Percentiles rank a stretch among this genome's conserved stretches.
Evolutionary conservation across 2,888 invertebrate species (phyloP).

Genomic region (Caenorhabditis angaria): DNA sequence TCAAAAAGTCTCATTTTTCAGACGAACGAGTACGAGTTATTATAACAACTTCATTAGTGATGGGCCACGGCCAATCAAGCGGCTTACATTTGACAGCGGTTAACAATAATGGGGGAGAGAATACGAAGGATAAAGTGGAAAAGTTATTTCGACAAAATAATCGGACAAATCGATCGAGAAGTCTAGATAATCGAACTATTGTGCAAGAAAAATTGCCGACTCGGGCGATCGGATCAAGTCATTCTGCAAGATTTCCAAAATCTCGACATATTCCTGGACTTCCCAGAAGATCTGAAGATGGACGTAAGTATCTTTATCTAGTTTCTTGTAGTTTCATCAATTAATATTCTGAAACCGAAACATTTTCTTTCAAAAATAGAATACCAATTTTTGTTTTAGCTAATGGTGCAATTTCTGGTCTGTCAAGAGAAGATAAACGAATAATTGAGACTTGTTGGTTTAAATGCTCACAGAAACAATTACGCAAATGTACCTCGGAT

Average conservation of each 20-base stretch:
- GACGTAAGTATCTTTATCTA: conserved; percentile 32
- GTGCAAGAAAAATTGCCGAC: conserved; percentile 44
- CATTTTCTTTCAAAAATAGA: no score
- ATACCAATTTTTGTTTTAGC: conserved; percentile 26
- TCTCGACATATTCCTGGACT: conserved; percentile 30
- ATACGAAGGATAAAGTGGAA: conserved; percentile 18
- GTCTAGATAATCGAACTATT: conserved; percentile 48
- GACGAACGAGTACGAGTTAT: no score
- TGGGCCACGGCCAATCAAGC: not conserved
- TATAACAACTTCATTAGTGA: not conserved
- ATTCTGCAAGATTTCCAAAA: conserved; percentile 51
- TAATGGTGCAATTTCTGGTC: conserved; percentile 46
- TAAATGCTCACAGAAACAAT: conserved; percentile 54
- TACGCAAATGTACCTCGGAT: conserved; percentile 50
- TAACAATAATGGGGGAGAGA: not conserved
- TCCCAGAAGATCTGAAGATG: conserved; percentile 42
- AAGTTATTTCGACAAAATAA: conserved; percentile 59
- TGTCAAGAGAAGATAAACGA: conserved; percentile 49
- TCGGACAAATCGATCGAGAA: conserved; percentile 55
- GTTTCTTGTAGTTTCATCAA: no score
- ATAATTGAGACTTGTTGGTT: conserved; percentile 56
- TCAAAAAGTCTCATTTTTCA: not conserved
- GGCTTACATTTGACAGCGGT: not conserved
- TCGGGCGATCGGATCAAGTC: conserved; percentile 47
- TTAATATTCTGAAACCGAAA: no score